Evolutionary conservation across 2,888 invertebrate genomes (phyloP).

Genomic region (Alloscopus bannaensis): DNA sequence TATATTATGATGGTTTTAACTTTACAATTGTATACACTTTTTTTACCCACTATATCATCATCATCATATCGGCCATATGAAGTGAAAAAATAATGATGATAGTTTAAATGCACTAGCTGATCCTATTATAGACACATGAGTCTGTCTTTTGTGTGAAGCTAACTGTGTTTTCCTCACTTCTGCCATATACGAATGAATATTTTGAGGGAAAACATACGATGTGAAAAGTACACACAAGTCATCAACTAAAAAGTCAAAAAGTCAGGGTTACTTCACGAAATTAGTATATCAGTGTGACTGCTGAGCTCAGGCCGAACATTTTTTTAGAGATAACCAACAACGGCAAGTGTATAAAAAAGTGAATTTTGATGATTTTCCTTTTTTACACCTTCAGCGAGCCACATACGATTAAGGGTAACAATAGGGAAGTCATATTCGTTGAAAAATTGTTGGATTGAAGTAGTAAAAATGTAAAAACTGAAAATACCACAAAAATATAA

Average conservation of each 20-base stretch:
- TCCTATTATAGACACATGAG: background rate
- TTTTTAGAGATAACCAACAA: constrained; percentile 13
- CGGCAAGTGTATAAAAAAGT: constrained; percentile 43
- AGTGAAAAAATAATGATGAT: constrained; percentile 47
- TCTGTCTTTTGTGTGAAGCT: no score
- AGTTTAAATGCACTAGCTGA: constrained; percentile 51
- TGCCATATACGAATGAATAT: background rate
- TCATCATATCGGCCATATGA: no score
- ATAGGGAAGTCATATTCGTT: constrained; percentile 25
- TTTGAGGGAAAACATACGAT: constrained; percentile 13
- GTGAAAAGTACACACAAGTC: constrained; percentile 40
- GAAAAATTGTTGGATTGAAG: no score
- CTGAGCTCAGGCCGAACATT: no score
- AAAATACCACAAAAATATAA: constrained; percentile 26
- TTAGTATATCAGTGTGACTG: constrained; percentile 30
- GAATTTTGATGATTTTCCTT: constrained; percentile 51
- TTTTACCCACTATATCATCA: no score
- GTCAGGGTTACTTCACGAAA: constrained; percentile 48
- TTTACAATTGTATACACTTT: no score
- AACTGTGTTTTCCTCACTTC: constrained; percentile 17
- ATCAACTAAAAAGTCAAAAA: constrained; percentile 33
- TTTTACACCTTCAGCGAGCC: constrained; percentile 5
- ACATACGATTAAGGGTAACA: constrained; percentile 23
- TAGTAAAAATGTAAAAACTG: no score
- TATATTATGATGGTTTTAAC: constrained; percentile 48